Evolutionary conservation across 2,113 vertebrate species (phyloP).

Genomic region (Mugil cephalus): DNA sequence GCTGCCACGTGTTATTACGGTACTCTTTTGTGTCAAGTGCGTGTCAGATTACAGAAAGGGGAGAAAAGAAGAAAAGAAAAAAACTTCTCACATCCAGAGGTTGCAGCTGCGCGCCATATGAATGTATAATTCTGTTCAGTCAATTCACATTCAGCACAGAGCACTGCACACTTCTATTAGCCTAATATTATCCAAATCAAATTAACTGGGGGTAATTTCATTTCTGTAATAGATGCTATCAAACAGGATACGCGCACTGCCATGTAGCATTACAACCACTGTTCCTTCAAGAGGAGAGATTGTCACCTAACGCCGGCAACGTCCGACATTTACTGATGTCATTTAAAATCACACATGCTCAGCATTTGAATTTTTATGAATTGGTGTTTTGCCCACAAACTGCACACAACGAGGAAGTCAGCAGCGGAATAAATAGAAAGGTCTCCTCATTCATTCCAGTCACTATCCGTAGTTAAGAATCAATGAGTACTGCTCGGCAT

Average conservation of each 20-base stretch:
- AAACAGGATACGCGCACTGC: constrained; percentile 57
- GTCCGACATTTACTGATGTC: constrained; percentile 42
- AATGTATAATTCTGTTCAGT: constrained; percentile 47
- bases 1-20: constrained; percentile 29
- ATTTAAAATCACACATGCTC: constrained; percentile 29
- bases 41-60: constrained; percentile 16
- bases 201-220: constrained; percentile 76
- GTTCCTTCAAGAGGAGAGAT: constrained; percentile 28
- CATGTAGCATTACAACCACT: constrained; percentile 46
- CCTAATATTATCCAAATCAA: constrained; percentile 73
- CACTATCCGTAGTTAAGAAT: constrained; percentile 57
- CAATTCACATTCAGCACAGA: constrained; percentile 65
- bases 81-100: constrained; percentile 38
- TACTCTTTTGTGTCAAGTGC: constrained; percentile 35
- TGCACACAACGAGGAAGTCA: constrained; percentile 35
- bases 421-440: constrained; percentile 51
- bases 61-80: constrained; percentile 4
- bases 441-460: constrained; percentile 53
- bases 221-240: constrained; percentile 69
- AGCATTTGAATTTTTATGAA: constrained; percentile 38
- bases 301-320: constrained; percentile 23
- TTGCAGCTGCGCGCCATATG: constrained; percentile 42
- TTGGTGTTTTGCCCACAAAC: constrained; percentile 30
- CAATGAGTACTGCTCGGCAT: constrained; percentile 51
- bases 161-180: constrained; percentile 59